phyloP scores from a whole-genome alignment of 92 coral and sea anemone species.

The Epizoanthus illoricatus region DNA sequence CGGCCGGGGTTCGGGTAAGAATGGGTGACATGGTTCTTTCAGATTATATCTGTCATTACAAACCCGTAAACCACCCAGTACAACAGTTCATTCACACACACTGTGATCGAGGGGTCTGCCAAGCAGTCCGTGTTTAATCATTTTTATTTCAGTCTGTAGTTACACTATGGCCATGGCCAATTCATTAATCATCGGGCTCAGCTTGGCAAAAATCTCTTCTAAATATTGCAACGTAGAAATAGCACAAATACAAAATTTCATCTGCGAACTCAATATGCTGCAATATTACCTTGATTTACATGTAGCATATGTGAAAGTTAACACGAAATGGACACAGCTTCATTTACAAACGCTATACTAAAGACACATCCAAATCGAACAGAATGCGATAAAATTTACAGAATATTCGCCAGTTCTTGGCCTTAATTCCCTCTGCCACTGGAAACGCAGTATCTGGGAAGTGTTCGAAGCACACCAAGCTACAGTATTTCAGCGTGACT shows the following conservation, averaged over 20 bases:
- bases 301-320: not conserved
- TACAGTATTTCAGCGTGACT: not conserved
- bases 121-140: slow-evolving; percentile 6
- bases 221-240: slow-evolving; percentile 15
- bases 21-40: no score
- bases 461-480: no score
- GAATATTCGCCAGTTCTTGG: slow-evolving; percentile 2
- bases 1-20: no score
- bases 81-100: not conserved
- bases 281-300: not conserved
- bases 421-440: not conserved
- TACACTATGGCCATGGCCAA: not conserved
- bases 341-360: slow-evolving; percentile 32
- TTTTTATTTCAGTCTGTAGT: slow-evolving; percentile 18
- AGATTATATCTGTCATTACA: no score
- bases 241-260: slow-evolving; percentile 10
- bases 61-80: no score
- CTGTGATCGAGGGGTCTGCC: not conserved
- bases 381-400: slow-evolving; percentile 21
- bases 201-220: not conserved
- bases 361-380: slow-evolving; percentile 22
- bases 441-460: not conserved
- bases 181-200: slow-evolving; percentile 9
- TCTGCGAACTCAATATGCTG: not conserved
- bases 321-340: not conserved